A percentile compares a stretch with the other conserved stretches of the same genome.
Conservation (phyloP, 2,113 vertebrate species). For the Ibidorhyncha struthersii region DNA sequence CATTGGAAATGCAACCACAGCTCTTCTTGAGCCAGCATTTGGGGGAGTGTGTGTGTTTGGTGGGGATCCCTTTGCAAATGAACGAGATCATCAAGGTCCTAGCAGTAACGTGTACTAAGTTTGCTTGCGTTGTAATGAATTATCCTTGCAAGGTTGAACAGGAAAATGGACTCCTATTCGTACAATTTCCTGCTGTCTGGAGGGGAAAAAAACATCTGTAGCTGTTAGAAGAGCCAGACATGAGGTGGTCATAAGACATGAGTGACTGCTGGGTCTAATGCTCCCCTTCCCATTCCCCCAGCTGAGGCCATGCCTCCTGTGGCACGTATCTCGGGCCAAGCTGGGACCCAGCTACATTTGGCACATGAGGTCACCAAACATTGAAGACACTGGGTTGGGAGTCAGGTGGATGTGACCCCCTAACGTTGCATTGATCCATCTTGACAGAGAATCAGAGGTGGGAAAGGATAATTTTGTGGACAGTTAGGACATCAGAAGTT, state of each 20-base stretch:
- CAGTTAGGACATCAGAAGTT: background rate
- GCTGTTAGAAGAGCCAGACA: background rate
- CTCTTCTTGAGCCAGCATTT: background rate
- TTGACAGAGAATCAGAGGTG: background rate
- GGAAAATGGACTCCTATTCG: background rate
- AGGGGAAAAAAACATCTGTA: background rate
- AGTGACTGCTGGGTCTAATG: rapidly evolving
- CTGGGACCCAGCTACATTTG: background rate
- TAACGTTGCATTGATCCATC: background rate
- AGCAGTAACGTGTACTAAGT: background rate
- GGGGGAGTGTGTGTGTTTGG: rapidly evolving
- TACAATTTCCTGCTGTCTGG: background rate
- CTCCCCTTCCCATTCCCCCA: background rate
- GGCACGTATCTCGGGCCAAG: rapidly evolving
- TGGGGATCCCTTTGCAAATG: background rate
- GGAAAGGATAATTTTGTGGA: background rate
- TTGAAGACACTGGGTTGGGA: background rate
- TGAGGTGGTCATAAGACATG: background rate
- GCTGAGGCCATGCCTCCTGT: background rate
- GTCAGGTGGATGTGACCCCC: background rate
- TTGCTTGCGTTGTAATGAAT: rapidly evolving
- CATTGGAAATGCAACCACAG: background rate
- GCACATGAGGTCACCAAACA: rapidly evolving
- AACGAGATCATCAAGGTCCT: background rate
- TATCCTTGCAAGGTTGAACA: background rate